Base-by-base conservation (phyloP, 2,113 vertebrate species). In the Onychostruthus taczanowskii region DNA sequence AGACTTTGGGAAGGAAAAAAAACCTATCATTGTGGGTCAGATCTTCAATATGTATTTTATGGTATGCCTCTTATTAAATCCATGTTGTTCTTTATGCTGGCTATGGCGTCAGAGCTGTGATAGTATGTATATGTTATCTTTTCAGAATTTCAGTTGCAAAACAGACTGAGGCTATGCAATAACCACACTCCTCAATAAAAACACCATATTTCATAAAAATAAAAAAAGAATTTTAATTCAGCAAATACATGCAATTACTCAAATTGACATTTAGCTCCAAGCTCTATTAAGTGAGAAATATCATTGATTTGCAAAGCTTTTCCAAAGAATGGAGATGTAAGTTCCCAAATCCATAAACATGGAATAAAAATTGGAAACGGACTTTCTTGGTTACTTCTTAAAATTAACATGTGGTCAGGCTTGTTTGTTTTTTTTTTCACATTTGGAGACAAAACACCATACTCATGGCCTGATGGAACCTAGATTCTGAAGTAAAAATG, bases 1-100 rank as follows among this genome's bases (percentile, higher is more conserved):
- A 58, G 12, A 9, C 16, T 70, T 33, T 22, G 4, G 9, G 15
- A 5, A 4, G 10, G 2, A 1, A 4, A 9, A 4, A n/a, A 13
- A 1, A 2, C 1, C 13, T 7, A 28, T 68, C 7, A 23, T 15
- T 64, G 7, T 59, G 11, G 16, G 8, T 68, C n/a, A 85, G 9
- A 43, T 86, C 16, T 66, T 77, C 33, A 31, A 12, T 27, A 23
- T 39, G 0, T 59, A 8, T 89, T 74, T 80, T 86, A 22, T 44
- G 28, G 6, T n/a, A 37, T 62, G 7, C 7, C 10, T 84, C 20
- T 26, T 19, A 21, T 21, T 67, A 76, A 69, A 31, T 50, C 20
- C 23, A 1, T 53, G 22, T 17, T 79, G 6, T 49, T 89, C 11
- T 63, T 58, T 37, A 11, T 24, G 16, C 4, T 75, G 44, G 1